Evolutionary conservation across 2,888 invertebrate species (phyloP), one percentile per base, ranked within the genome.

Genomic region (Leptura quadrifasciata): DNA sequence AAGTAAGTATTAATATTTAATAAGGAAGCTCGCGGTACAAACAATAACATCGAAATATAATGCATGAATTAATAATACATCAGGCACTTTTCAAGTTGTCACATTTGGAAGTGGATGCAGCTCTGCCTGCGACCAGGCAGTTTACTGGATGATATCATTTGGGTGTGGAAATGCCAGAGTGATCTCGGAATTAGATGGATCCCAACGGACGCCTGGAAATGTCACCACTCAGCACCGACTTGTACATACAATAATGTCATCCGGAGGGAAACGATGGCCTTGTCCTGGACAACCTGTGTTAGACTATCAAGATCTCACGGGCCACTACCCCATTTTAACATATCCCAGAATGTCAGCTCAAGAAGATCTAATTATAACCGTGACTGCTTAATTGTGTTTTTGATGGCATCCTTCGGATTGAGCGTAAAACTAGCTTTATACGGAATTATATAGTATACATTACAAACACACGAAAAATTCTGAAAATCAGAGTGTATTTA

Each of bases 151-250:
- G 86, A 64, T 86, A 87, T 87, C 87, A 87, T 86, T 87, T 85
- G 84, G 85, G 86, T 86, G 85, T 83, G 85, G 87, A 88, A 88
- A 89, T 88, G 88, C 87, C 88, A 87, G 85, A 84, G 84, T 83
- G 83, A 87, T 85, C 85, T 84, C 85, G 85, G 86, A 88, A 88
- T 88, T 88, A 87, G 86, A 87, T 87, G 87, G 85, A 86, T 88
- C 89, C 89, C 88, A 61, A 71, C 78, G 87, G 88, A 84, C 84
- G 61, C 57, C 82, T 86, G 85, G 77, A 89, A 89, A 89, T 89
- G 89, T 89, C 89, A 88, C 87, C 88, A 88, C 88, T 88, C 88
- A 85, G 85, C 86, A 83, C 84, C 84, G 85, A 87, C 86, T 88
- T 88, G 86, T 87, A 88, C 86, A 85, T 87, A 87, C 87, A 88